Evolutionary conservation across 30 jellyfish, hydroid and myxozoan genomes (phyloP).

Genomic region (Rhopilema esculentum): DNA sequence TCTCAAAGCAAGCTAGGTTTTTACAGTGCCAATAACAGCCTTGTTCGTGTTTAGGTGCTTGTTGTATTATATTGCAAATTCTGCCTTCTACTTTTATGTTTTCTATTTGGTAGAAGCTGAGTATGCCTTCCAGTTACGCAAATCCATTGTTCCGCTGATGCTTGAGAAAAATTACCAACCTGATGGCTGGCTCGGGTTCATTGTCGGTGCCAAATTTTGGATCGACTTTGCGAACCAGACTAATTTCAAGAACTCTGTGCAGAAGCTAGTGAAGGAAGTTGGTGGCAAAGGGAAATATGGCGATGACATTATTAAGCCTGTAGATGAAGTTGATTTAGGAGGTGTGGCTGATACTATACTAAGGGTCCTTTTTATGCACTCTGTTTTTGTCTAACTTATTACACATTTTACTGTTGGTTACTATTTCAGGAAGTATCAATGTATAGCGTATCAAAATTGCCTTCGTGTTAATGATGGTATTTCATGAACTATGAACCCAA

Average conservation of each 20-base stretch:
- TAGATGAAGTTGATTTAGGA: slow-evolving; percentile 65
- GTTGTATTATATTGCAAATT: background rate
- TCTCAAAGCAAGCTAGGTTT: too few relatives aligned
- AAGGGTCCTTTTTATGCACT: background rate
- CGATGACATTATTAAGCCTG: slow-evolving; percentile 24
- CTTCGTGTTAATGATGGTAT: too few relatives aligned
- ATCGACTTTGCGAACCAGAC: slow-evolving; percentile 55
- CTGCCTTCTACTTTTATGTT: background rate
- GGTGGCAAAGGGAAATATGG: slow-evolving; percentile 59
- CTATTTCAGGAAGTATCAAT: background rate
- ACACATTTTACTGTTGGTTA: background rate
- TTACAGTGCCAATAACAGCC: too few relatives aligned
- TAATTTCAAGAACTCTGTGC: slow-evolving; percentile 18
- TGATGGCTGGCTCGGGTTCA: slow-evolving; percentile 94
- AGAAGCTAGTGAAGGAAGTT: slow-evolving; percentile 43
- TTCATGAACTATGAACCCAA: too few relatives aligned
- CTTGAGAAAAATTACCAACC: slow-evolving; percentile 71
- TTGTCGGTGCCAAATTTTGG: slow-evolving; percentile 90
- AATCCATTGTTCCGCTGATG: slow-evolving; percentile 77
- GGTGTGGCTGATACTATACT: background rate
- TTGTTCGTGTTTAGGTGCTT: too few relatives aligned
- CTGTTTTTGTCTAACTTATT: background rate
- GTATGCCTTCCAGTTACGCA: slow-evolving; percentile 82
- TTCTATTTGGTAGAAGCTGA: slow-evolving; percentile 70
- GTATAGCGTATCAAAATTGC: background rate